Conservation (phyloP, 1,140 invertebrate species). For the Lepidotrigona ventralis region DNA sequence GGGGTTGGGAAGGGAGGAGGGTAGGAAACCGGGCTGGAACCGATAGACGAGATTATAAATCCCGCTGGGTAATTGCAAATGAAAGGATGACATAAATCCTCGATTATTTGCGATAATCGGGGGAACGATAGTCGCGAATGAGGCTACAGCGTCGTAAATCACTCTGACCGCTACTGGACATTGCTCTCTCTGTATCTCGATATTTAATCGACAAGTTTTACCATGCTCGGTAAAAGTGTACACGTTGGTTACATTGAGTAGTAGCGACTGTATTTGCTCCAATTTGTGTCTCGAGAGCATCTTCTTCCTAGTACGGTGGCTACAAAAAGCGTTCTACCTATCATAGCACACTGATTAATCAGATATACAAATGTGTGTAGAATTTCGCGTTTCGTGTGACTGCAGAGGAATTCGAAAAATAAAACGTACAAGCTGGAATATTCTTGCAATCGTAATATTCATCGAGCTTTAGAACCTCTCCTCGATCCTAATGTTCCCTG, state of each 20-base stretch:
- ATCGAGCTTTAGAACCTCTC: background rate
- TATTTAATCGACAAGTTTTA: constrained; percentile 55
- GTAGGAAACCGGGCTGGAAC: background rate
- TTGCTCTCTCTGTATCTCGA: constrained; percentile 41
- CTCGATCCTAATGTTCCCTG: no score
- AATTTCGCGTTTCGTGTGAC: no score
- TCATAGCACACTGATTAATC: no score
- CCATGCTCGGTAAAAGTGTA: constrained; percentile 15
- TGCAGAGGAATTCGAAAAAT: no score
- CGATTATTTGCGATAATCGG: constrained; percentile 55
- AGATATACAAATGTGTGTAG: no score
- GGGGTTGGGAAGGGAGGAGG: no score
- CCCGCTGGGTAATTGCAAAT: constrained; percentile 39
- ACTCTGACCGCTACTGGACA: constrained; percentile 33
- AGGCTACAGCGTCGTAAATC: constrained; percentile 54
- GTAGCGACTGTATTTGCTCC: background rate
- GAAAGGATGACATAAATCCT: constrained; percentile 53
- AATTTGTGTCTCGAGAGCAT: background rate
- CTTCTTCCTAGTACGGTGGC: no score
- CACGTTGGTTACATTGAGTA: background rate
- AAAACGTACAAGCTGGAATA: no score
- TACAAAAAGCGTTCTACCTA: no score
- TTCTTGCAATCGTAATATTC: background rate
- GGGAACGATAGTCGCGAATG: constrained; percentile 49
- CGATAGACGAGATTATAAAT: constrained; percentile 58